Conservation (phyloP, 2,888 invertebrate species). For the Drosophila peninsularis region DNA sequence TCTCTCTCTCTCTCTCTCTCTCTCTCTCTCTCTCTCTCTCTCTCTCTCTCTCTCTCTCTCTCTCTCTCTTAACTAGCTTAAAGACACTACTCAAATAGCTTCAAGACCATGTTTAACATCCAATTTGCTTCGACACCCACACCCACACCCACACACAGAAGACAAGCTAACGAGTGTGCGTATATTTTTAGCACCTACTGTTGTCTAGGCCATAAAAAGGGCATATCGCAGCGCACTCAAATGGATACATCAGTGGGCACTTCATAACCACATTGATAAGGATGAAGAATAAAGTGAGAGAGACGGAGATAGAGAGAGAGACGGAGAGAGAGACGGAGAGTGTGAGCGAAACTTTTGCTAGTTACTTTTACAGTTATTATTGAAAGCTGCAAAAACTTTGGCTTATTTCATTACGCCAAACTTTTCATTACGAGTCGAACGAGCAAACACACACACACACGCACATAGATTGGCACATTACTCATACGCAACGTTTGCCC, state of each 20-base stretch:
- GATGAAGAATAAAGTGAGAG: neutral
- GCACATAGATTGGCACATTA: conserved; percentile 39
- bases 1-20: too few species aligned
- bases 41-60: too few species aligned
- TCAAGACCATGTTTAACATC: neutral
- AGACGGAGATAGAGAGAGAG: neutral
- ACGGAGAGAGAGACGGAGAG: neutral
- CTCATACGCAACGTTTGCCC: conserved; percentile 53
- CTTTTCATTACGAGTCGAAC: conserved; percentile 66
- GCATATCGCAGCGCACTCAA: conserved; percentile 48
- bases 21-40: too few species aligned
- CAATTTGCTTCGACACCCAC: conserved; percentile 12
- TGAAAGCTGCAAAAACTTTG: conserved; percentile 77
- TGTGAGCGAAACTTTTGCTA: conserved; percentile 60
- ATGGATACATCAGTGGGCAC: conserved; percentile 56
- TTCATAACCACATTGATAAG: conserved; percentile 67
- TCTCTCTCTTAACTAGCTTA: neutral
- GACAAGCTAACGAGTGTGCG: neutral
- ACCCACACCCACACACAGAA: neutral
- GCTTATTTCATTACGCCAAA: conserved; percentile 77
- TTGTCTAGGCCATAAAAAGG: conserved; percentile 3
- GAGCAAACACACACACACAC: neutral
- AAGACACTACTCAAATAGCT: neutral
- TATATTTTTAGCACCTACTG: conserved; percentile 1
- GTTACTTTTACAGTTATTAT: conserved; percentile 78